Evolutionary conservation across 2,113 vertebrate genomes (phyloP).

Genomic region (Pelobates fuscus): DNA sequence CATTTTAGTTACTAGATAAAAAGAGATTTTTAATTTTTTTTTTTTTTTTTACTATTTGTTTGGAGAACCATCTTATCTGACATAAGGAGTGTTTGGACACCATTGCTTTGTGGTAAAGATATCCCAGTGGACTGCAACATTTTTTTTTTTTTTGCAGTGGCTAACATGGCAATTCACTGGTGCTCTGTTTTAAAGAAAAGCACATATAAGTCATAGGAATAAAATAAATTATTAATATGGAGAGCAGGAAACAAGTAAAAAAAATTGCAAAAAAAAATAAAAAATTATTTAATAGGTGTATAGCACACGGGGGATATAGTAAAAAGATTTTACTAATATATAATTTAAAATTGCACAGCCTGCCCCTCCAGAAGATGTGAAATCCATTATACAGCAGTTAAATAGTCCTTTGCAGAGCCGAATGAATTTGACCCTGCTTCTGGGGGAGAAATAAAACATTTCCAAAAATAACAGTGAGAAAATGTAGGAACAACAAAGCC

Average conservation of each 20-base stretch:
- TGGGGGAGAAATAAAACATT: slow-evolving; percentile 58
- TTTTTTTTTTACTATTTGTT: slow-evolving; percentile 8
- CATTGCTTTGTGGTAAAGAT: slow-evolving; percentile 61
- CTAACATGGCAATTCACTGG: slow-evolving; percentile 61
- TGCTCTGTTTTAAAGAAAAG: slow-evolving; percentile 76
- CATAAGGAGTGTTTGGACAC: slow-evolving; percentile 56
- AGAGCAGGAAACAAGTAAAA: slow-evolving; percentile 62
- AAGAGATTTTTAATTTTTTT: not conserved
- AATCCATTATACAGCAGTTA: slow-evolving; percentile 62
- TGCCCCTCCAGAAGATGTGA: slow-evolving; percentile 82
- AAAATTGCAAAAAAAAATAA: too few species aligned
- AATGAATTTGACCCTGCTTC: slow-evolving; percentile 59
- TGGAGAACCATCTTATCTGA: slow-evolving; percentile 10
- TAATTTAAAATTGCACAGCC: slow-evolving; percentile 88
- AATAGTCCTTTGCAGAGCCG: slow-evolving; percentile 58
- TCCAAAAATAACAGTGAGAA: slow-evolving; percentile 72
- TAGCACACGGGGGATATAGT: slow-evolving; percentile 81
- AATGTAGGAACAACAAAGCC: slow-evolving; percentile 63
- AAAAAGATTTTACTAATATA: slow-evolving; percentile 83
- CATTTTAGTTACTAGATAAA: too few species aligned
- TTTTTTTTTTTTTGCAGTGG: slow-evolving; percentile 52
- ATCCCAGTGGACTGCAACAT: slow-evolving; percentile 52
- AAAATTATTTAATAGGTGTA: slow-evolving; percentile 87
- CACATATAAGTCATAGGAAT: slow-evolving; percentile 70
- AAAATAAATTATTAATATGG: slow-evolving; percentile 60